Evolutionary conservation across 1,140 invertebrate genomes (phyloP), one percentile per base, ranked within the genome.

Genomic region (Trichogramma pretiosum): DNA sequence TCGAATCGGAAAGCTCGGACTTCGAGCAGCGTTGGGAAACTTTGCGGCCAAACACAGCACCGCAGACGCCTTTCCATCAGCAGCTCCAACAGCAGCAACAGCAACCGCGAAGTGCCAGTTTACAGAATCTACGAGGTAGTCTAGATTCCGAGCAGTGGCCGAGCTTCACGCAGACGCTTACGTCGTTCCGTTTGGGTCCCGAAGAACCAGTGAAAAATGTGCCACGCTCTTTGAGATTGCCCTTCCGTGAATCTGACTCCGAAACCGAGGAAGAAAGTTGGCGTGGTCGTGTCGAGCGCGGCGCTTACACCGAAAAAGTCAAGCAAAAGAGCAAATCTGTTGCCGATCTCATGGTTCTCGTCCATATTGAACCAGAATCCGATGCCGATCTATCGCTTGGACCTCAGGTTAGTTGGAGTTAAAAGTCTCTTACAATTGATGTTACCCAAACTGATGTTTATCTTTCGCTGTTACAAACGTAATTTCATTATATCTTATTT

Each of bases 321-420:
- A 77, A 79, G 48, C 74, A 81, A 43, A 84, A 85, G 61, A 84
- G 82, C 0, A 79, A 78, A 63, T 84, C 81, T 41, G 81, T 84
- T 2, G 80, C 83, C 16, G 82, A 85, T 70, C 64, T 85, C 17
- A 83, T 85, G 81, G 72, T 83, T n/a, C 61, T 85, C 10, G 83
- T 82, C 3, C 81, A 83, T 54, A 82, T 84, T 14, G 83, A 84
- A 55, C 77, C 75, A 9, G 80, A 82, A 54, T 76, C 78, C 2
- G 78, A 80, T 53, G 76, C 74, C 3, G 77, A 79, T 47, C 65
- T 72, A 17, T 74, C 75, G 2, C 52, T 77, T 13, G 65, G 64
- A 26, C 57, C 63, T 1, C 67, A 63, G 45, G 55, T 59, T 5
- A 42, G 50, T n/a, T n/a, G n/a, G n/a, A n/a, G n/a, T n/a, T n/a